These are phyloP conservation scores for Allacma fusca DNA, from an alignment of 2,888 invertebrate species.

Conservation along the genomic window DNA sequence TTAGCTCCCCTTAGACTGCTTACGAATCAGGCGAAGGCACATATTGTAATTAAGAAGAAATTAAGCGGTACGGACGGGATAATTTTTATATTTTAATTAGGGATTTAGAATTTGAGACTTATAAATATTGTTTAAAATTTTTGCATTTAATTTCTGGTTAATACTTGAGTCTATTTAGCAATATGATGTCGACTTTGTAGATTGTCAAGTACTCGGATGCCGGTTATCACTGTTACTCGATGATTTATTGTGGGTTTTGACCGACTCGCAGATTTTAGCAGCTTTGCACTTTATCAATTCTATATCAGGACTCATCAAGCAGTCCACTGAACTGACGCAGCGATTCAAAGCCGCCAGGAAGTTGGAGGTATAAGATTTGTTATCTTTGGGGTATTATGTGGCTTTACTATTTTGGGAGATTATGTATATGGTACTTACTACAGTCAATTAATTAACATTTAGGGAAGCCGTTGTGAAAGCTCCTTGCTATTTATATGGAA, in stretches of 20 bases:
- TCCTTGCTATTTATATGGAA: too few species aligned
- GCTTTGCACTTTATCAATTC: constrained; percentile 90
- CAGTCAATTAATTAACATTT: too few species aligned
- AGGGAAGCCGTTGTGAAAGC: too few species aligned
- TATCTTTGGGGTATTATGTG: background rate
- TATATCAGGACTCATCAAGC: constrained; percentile 80
- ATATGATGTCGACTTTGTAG: constrained; percentile 67
- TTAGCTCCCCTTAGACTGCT: constrained; percentile 89
- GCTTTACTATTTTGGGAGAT: background rate
- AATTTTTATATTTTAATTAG: too few species aligned
- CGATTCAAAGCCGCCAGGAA: constrained; percentile 85
- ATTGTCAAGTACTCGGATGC: constrained; percentile 92
- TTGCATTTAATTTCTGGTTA: background rate
- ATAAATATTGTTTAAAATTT: background rate
- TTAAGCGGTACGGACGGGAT: constrained; percentile 79
- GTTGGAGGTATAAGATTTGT: constrained; percentile 70
- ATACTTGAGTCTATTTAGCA: background rate
- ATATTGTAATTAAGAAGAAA: constrained; percentile 94
- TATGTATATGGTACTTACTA: too few species aligned
- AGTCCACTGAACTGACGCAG: constrained; percentile 79
- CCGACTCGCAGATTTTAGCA: constrained; percentile 93
- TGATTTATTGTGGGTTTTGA: constrained; percentile 96
- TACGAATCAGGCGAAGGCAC: constrained; percentile 91
- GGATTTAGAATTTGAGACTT: background rate
- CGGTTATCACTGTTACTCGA: constrained; percentile 91